Evolutionary conservation across 35 echinoderm and acorn worm genomes (phyloP).

Genomic region (Chiridota heheva): DNA sequence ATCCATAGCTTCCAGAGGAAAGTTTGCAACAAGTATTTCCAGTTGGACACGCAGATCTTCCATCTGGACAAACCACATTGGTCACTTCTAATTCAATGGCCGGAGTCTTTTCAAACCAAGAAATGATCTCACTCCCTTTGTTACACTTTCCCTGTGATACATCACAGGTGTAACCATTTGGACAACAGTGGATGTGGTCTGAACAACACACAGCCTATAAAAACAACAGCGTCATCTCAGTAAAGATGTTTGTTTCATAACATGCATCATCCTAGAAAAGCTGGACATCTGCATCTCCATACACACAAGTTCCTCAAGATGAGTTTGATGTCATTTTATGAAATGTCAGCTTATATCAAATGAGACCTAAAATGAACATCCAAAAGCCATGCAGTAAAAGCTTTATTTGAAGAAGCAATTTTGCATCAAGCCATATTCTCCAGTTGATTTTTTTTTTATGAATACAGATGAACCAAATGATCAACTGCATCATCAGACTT

Average conservation of each 20-base stretch:
- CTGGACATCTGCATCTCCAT: background rate
- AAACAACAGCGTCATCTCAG: constrained; percentile 3
- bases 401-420: background rate
- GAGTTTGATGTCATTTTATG: constrained; percentile 17
- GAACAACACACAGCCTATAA: constrained; percentile 78
- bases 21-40: constrained; percentile 71
- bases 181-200: constrained; percentile 71
- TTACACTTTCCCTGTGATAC: constrained; percentile 52
- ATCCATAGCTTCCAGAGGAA: constrained; percentile 45
- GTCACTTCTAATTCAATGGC: background rate
- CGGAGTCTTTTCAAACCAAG: constrained; percentile 51
- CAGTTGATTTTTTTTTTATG: too few species aligned
- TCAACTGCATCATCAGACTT: too few species aligned
- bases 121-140: constrained; percentile 24
- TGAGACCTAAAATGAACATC: constrained; percentile 53
- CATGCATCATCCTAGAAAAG: background rate
- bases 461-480: too few species aligned
- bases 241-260: background rate
- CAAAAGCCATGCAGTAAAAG: constrained; percentile 49
- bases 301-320: background rate
- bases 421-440: too few species aligned
- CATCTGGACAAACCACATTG: constrained; percentile 50
- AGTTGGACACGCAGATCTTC: constrained; percentile 37
- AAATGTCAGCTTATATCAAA: constrained; percentile 27
- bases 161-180: constrained; percentile 72